Evolutionary conservation across 2,113 vertebrate species (phyloP).

Genomic region (Scortum barcoo): DNA sequence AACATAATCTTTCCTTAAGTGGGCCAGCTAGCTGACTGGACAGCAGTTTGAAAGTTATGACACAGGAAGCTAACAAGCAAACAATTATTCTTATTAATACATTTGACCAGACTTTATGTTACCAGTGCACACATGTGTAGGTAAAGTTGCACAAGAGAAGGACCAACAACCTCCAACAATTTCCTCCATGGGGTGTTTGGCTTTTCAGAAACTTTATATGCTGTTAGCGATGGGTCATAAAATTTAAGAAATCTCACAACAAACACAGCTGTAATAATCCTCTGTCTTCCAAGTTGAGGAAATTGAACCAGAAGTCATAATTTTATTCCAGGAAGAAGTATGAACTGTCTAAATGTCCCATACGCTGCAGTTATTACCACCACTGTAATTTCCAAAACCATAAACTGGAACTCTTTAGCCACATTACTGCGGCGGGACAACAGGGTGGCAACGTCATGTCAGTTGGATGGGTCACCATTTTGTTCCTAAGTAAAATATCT

Average conservation of each 20-base stretch:
- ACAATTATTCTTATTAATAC: conserved; percentile 24
- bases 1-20: not conserved
- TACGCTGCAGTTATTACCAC: not conserved
- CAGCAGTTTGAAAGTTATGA: conserved; percentile 22
- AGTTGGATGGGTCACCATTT: not conserved
- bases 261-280: conserved; percentile 36
- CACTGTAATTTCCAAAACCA: not conserved
- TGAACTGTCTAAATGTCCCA: not conserved
- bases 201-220: conserved; percentile 31
- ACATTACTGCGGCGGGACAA: fast-evolving
- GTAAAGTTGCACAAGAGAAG: conserved; percentile 9
- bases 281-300: conserved; percentile 18
- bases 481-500: not conserved
- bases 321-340: conserved; percentile 10
- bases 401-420: not conserved
- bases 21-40: conserved; percentile 11
- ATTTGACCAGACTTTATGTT: not conserved
- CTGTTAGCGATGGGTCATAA: conserved; percentile 37
- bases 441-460: not conserved
- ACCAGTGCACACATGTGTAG: not conserved
- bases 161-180: conserved; percentile 8
- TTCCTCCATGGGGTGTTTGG: conserved; percentile 24
- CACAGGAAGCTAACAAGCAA: conserved; percentile 11
- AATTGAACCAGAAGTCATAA: not conserved
- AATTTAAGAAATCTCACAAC: conserved; percentile 31